Conservation (phyloP, 2,113 vertebrate genomes). For the Nycticebus coucang region DNA sequence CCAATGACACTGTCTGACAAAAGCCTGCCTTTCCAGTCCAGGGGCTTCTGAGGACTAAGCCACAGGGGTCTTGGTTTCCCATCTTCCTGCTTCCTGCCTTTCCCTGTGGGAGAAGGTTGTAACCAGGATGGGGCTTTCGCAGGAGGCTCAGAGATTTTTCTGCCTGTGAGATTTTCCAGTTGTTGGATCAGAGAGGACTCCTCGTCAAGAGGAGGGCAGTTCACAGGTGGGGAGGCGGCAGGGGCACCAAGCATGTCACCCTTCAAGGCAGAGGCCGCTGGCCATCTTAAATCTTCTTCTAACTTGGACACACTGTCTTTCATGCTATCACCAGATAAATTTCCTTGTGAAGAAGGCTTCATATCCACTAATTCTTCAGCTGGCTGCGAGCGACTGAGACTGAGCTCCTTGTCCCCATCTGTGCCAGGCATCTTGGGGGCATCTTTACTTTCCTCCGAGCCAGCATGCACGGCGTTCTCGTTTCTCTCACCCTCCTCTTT, state of each 20-base stretch:
- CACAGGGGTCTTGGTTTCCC: slow-evolving; percentile 85
- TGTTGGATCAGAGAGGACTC: slow-evolving; percentile 81
- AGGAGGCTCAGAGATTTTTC: slow-evolving; percentile 79
- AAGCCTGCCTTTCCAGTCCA: slow-evolving; percentile 61
- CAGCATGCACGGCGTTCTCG: fast-evolving
- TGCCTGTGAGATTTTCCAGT: slow-evolving; percentile 83
- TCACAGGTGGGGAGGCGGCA: slow-evolving; percentile 60
- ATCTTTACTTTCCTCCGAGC: not conserved
- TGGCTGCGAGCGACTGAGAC: not conserved
- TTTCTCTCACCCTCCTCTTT: not conserved
- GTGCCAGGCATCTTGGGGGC: not conserved
- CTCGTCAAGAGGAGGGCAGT: slow-evolving; percentile 71
- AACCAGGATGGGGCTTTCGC: slow-evolving; percentile 89
- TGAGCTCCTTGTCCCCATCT: not conserved
- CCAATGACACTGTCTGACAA: not conserved
- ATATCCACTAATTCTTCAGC: not conserved
- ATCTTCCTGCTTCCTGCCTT: slow-evolving; percentile 73
- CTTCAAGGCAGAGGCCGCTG: slow-evolving; percentile 49
- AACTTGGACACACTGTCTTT: slow-evolving; percentile 54
- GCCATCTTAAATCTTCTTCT: slow-evolving; percentile 41
- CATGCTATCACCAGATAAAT: slow-evolving; percentile 27
- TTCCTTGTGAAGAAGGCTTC: slow-evolving; percentile 61
- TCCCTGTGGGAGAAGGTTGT: slow-evolving; percentile 82
- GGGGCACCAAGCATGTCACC: slow-evolving; percentile 63
- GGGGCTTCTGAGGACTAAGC: slow-evolving; percentile 85